Evolutionary conservation across 2,888 invertebrate genomes (phyloP), one percentile per base, ranked within the genome.

Genomic region (Alloplasta piceator): DNA sequence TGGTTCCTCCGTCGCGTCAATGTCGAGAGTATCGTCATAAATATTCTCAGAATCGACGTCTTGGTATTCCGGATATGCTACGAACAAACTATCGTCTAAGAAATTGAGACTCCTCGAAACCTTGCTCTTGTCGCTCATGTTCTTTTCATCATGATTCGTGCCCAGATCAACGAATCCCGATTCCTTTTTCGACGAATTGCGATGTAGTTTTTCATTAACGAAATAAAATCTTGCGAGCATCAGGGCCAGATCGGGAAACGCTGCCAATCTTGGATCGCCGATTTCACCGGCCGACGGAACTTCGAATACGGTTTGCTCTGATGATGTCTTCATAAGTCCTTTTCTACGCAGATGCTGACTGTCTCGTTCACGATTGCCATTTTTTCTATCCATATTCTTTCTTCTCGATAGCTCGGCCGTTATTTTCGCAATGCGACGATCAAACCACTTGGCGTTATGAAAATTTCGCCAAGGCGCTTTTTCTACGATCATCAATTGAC

Each of bases 401-500:
- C 43, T 56, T 61, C 16, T 38, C 16, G 43, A 36, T 67, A 43
- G 52, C 39, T 39, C 41, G 12, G 7, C 60, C 50, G 12, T 63
- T 38, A 63, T 6, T 58, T n/a, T 50, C 71, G 50, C 71, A 16
- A 43, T 6, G 48, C 55, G 72, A 43, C 26, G 63, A 82, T 80
- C 43, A 46, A 61, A 71, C 36, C 38, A 26, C 60, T 61, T 12
- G 55, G 77, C 79, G 66, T 86, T 82, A 84, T 83, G 67, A 67
- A 71, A 48, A 70, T 83, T 81, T 64, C 48, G 75, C 84, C 85
- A 71, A 43, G 46, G n/a, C 50, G 60, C 4, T 66, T 63, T 85
- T 43, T 76, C 87, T 87, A 83, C 14, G 82, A 74, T 61, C 82
- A 76, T 67, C 36, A 46, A 82, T 67, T 68, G 2, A 16, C 50